Evolutionary conservation across 2,888 invertebrate species (phyloP).

Genomic region (Agonum fuliginosum): DNA sequence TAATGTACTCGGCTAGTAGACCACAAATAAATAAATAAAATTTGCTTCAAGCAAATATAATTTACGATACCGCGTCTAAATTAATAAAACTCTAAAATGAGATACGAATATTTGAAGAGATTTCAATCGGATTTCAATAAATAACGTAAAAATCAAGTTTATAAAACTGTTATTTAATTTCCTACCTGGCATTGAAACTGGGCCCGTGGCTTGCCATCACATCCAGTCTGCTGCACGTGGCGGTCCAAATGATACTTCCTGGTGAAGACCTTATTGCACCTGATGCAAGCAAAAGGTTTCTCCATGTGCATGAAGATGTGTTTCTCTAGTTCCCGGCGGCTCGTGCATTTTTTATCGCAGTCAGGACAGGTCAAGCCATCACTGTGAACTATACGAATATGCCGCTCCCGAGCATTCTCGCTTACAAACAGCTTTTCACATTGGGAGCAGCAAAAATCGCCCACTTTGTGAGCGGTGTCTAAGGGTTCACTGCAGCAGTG

Average conservation of each 20-base stretch:
- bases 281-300: conserved; percentile 79
- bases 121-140: not conserved
- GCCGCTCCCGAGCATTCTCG: conserved; percentile 79
- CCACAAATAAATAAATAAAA: no score
- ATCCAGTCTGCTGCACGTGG: conserved; percentile 82
- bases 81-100: no score
- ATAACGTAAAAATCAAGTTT: conserved; percentile 3
- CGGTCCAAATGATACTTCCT: conserved; percentile 84
- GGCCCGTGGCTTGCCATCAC: conserved; percentile 76
- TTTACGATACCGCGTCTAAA: no score
- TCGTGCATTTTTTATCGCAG: conserved; percentile 81
- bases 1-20: no score
- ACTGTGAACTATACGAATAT: conserved; percentile 81
- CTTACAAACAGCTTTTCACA: conserved; percentile 86
- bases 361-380: conserved; percentile 79
- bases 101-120: no score
- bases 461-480: conserved; percentile 76
- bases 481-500: conserved; percentile 77
- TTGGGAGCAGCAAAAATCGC: conserved; percentile 75
- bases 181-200: conserved; percentile 77
- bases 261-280: conserved; percentile 83
- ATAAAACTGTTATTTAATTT: conserved; percentile 19
- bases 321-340: conserved; percentile 77
- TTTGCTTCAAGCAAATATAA: no score
- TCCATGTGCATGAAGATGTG: conserved; percentile 81